Evolutionary conservation across 2,888 invertebrate genomes (phyloP), one percentile per base, ranked within the genome.

Genomic region (Drosophila trichaetosa): DNA sequence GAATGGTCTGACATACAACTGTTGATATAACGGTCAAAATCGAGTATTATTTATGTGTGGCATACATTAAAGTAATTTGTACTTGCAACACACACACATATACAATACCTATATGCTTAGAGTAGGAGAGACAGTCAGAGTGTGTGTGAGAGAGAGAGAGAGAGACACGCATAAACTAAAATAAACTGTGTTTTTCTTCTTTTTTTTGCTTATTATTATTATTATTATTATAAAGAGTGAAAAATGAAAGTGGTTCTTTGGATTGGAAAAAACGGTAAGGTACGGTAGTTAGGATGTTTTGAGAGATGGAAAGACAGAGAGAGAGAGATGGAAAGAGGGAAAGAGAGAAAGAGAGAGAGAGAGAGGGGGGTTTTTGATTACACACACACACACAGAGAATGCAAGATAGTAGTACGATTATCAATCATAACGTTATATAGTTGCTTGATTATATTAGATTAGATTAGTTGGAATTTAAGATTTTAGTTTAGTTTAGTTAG

Each of bases 1-100:
- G 54, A 67, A 60, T 51, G 69, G 68, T 63, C 73, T 56, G 73
- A 70, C 76, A 82, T 75, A 82, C 70, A 87, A 70, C 61, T 76
- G 73, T 73, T 79, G 46, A 48, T 54, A 76, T 58, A 79, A 77
- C 60, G 46, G 54, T 71, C 61, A 80, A 61, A 66, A 56, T 60
- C 59, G 34, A 48, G 27, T 40, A 40, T 29, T 38, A 49, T 60
- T 42, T 27, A 34, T 65, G 51, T 63, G 42, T 69, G 48, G 49
- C 57, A 73, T 61, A 64, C 60, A 64, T 38, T 33, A 69, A 18
- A 63, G 21, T 62, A 69, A 58, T 27, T 62, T 34, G 31, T 31
- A 42, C 56, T 70, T 61, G 71, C 34, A 75, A 74, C 53, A 77
- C 65, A 58, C 34, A 51, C 38, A 51, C 13, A 36, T 13, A 54